Base-by-base conservation (phyloP, 2,888 invertebrate genomes). In the Lagria hirta region DNA sequence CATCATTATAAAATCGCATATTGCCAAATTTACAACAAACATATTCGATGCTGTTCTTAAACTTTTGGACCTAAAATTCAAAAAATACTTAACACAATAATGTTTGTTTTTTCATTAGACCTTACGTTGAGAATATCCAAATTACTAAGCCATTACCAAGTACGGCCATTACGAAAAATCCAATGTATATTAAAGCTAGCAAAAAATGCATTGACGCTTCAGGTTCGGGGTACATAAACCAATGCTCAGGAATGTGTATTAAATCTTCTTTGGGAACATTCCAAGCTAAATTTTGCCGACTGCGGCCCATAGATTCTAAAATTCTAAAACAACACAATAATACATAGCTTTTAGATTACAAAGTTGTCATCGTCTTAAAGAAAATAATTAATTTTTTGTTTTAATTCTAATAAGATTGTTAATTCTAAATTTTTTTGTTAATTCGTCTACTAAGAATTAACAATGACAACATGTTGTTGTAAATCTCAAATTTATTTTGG, bases 1-100 rank as follows among this genome's bases (percentile, higher is more conserved):
- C 89, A 90, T 89, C 91, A 91, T 91, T 16, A 88, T 71, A 61
- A 91, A 90, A 71, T 91, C 91, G 57, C 86, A 82, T 43, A 90
- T 73, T 1, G 91, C 88, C 64, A 91, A 70, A 68, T 91, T 88
- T 33, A 91, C 78, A 6, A 91, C 88, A 46, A 91, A 81, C 63
- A 91, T 81, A 64, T 91, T 91, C 28, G 91, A 90, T 1, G 91
- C 87, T 0, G 87, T 87, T 54, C 85, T 76, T 33, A 88, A 72
- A 48, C 78, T 76, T 71, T 86, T 84, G 34, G 86, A 81, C 37
- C 86, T 87, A 56, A 34, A 68, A 69, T 12, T n/a, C n/a, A n/a
- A n/a, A n/a, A n/a, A n/a, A 2, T 20, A 14, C 24, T 10, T 3
- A 35, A 21, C n/a, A 21, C 21, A n/a, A 23, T 11, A 27, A 28